Evolutionary conservation across 2,113 vertebrate genomes (phyloP).

Genomic region (Nothoprocta pentlandii): DNA sequence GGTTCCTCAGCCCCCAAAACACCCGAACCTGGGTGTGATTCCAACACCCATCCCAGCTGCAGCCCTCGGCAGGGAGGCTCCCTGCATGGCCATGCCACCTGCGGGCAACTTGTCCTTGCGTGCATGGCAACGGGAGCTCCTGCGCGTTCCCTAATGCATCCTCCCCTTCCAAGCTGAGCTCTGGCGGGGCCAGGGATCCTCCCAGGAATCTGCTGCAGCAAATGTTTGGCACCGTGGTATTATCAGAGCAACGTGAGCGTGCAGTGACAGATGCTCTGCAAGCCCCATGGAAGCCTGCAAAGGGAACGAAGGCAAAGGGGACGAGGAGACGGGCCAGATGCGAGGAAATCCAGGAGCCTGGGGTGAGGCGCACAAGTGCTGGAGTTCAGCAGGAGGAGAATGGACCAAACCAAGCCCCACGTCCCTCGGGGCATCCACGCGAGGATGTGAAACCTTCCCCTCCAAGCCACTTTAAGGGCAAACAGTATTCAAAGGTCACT

Average conservation of each 20-base stretch:
- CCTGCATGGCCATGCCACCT: not conserved
- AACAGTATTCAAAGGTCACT: not conserved
- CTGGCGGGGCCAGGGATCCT: not conserved
- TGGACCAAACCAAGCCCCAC: not conserved
- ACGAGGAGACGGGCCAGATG: slow-evolving; percentile 6
- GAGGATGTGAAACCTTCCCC: not conserved
- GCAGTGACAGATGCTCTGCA: slow-evolving; percentile 16
- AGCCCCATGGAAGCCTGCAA: not conserved
- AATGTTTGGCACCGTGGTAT: not conserved
- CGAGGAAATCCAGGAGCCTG: slow-evolving; percentile 14
- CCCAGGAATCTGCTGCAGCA: not conserved
- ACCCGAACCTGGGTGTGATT: not conserved
- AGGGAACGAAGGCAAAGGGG: not conserved
- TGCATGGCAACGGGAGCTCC: not conserved
- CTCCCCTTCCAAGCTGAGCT: not conserved
- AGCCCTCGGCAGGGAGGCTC: not conserved
- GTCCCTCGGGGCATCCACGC: not conserved
- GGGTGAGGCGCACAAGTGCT: slow-evolving; percentile 6
- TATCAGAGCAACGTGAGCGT: not conserved
- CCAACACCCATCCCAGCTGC: not conserved
- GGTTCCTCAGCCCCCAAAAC: not conserved
- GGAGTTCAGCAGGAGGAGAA: not conserved
- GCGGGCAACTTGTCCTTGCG: not conserved
- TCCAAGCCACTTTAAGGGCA: not conserved
- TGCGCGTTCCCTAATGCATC: not conserved